Evolutionary conservation across 1,140 invertebrate genomes (phyloP), one percentile per base, ranked within the genome.

Genomic region (Scaptodrosophila lebanonensis): DNA sequence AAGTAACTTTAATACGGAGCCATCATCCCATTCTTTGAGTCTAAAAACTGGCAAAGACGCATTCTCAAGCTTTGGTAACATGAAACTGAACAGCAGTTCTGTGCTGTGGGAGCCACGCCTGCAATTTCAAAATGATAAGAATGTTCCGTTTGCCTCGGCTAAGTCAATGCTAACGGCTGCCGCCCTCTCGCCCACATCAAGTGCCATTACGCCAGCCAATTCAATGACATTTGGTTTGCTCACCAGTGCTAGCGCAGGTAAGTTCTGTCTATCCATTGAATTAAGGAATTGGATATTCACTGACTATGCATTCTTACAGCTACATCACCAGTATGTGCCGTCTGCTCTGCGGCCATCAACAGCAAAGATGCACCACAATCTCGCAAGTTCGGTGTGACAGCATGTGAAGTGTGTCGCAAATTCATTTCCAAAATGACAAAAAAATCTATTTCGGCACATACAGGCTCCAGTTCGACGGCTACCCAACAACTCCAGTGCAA

Each of bases 331-430:
- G 6, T 40, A 1, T 84, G 73, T 87, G 92, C 92, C 48, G 93
- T 95, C 22, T 95, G 94, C 87, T 92, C 93, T 18, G 91, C 93
- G 22, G 90, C 93, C 9, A 88, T 94, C 18, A 93, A 92, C 73
- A 94, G 93, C 85, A 91, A 91, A 75, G 93, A 93, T 72, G 90
- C 93, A 1, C 91, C 92, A 65, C 93, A 95, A 86, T 92, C 93
- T 9, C 89, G 93, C 32, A 95, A 95, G 77, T 95, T 94, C 86
- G 93, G 93, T n/a, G 93, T 94, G 29, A 91, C 92, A 65, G 93
- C 93, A 60, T 96, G 95, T 87, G 93, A 95, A 76, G 92, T 93
- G 12, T 96, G 95, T 87, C 89, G 93, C 22, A 95, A 95, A 84
- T 95, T 96, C 87, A 94, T 95, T 53, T 92, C 93, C 12, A 94